Percentiles rank a stretch among this genome's conserved stretches.
Conservation (phyloP, 2,888 invertebrate species). For the Nomada lathburiana region DNA sequence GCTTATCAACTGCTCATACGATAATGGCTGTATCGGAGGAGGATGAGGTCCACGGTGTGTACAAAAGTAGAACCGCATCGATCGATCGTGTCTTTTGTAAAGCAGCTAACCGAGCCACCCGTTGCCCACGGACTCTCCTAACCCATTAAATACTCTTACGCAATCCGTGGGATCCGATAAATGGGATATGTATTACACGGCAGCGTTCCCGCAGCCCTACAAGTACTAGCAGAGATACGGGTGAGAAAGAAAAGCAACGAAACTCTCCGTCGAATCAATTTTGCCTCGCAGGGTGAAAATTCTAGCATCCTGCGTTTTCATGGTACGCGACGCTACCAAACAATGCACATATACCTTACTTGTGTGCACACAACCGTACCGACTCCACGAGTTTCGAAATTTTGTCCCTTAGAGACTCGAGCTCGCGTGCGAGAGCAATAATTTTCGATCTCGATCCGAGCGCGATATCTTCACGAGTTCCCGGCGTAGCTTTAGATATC, state of each 20-base stretch:
- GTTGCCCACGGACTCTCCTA: constrained; percentile 49
- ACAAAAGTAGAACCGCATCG: constrained; percentile 44
- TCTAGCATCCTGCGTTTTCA: too few species aligned
- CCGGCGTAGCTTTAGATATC: constrained; percentile 27
- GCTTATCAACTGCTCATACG: constrained; percentile 70
- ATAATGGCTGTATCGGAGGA: neutral
- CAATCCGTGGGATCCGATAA: constrained; percentile 74
- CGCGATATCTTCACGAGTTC: constrained; percentile 32
- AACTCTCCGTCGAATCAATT: neutral
- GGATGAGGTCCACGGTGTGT: neutral
- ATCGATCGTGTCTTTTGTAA: constrained; percentile 44
- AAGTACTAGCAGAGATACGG: constrained; percentile 55
- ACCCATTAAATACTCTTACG: constrained; percentile 69
- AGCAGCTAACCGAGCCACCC: constrained; percentile 38
- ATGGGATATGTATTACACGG: constrained; percentile 61
- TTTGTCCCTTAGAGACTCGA: neutral
- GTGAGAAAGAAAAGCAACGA: neutral
- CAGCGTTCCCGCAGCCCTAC: constrained; percentile 67
- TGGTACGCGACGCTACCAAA: too few species aligned
- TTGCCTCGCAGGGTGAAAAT: neutral
- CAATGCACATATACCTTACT: too few species aligned
- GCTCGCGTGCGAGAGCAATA: neutral
- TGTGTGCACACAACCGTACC: neutral
- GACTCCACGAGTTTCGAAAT: neutral
- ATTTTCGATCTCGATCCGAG: constrained; percentile 37